phyloP scores from a whole-genome alignment of 2,888 invertebrate genomes.

The Synergus gifuensis region DNA sequence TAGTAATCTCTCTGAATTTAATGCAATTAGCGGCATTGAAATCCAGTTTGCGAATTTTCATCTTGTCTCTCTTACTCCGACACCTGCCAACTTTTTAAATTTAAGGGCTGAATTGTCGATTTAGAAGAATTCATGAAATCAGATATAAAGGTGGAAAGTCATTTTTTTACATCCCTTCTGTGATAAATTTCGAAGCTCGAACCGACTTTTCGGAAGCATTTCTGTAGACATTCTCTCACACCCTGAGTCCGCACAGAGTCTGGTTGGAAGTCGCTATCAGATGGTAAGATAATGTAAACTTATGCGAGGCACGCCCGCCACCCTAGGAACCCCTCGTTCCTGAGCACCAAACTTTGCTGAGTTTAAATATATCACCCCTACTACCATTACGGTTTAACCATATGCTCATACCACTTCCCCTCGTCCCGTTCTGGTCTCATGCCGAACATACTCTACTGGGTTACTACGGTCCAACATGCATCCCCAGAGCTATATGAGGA shows the following conservation, averaged over 20 bases:
- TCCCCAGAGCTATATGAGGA: conserved; percentile 60
- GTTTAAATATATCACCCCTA: conserved; percentile 76
- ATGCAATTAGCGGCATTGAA: conserved; percentile 44
- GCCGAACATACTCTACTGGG: conserved; percentile 18
- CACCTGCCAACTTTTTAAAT: not conserved
- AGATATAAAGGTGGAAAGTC: not conserved
- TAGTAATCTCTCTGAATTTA: conserved; percentile 59
- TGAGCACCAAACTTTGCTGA: conserved; percentile 73
- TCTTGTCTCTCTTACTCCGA: too few species aligned
- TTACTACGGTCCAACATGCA: conserved; percentile 48
- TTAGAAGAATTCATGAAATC: not conserved
- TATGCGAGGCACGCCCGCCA: conserved; percentile 76
- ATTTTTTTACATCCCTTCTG: not conserved
- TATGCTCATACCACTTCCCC: conserved; percentile 65
- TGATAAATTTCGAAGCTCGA: conserved; percentile 17
- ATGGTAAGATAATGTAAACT: conserved; percentile 77
- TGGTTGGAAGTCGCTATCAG: conserved; percentile 70
- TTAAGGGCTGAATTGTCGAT: not conserved
- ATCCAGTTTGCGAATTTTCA: not conserved
- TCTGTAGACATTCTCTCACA: conserved; percentile 42
- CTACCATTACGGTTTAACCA: conserved; percentile 75
- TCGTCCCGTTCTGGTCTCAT: conserved; percentile 26
- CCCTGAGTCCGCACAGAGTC: conserved; percentile 45
- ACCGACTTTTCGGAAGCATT: conserved; percentile 35
- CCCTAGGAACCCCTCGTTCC: conserved; percentile 61